These are phyloP conservation scores for Orientallactaga sibirica DNA, from an alignment of 2,797 vertebrate species.

Conservation along the genomic window DNA sequence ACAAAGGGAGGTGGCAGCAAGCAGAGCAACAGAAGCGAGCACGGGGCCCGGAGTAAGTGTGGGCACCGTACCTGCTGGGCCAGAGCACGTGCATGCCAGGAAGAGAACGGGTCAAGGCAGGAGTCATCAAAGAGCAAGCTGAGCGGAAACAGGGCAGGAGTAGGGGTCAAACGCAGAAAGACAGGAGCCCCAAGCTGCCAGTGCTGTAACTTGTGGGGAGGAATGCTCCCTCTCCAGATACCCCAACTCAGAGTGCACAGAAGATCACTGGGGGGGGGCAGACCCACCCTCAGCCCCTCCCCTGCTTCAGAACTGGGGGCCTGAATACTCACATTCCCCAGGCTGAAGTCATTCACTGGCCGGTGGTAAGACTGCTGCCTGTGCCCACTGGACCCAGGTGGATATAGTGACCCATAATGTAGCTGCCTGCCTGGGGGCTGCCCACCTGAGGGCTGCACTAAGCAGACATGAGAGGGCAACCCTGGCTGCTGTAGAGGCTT, in stretches of 20 bases:
- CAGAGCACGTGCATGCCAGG: conserved; percentile 87
- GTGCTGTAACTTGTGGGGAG: background rate
- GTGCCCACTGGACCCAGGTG: conserved; percentile 66
- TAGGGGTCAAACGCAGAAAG: conserved; percentile 41
- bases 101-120: conserved; percentile 87
- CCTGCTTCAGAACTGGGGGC: background rate
- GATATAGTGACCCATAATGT: conserved; percentile 85
- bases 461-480: conserved; percentile 78
- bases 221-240: background rate
- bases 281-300: background rate
- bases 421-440: conserved; percentile 83
- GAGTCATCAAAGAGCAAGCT: conserved; percentile 90
- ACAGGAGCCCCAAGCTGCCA: conserved; percentile 28
- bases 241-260: background rate
- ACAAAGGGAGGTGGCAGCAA: conserved; percentile 45
- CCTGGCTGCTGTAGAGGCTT: conserved; percentile 75
- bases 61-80: conserved; percentile 84
- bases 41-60: conserved; percentile 38
- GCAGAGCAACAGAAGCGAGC: conserved; percentile 60
- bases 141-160: conserved; percentile 82
- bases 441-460: conserved; percentile 79
- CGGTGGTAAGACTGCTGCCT: conserved; percentile 83
- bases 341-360: conserved; percentile 88
- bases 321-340: conserved; percentile 91
- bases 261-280: background rate